These are phyloP conservation scores for Drosophila auraria DNA, from an alignment of 1,140 invertebrate genomes.

Conservation along the genomic window DNA sequence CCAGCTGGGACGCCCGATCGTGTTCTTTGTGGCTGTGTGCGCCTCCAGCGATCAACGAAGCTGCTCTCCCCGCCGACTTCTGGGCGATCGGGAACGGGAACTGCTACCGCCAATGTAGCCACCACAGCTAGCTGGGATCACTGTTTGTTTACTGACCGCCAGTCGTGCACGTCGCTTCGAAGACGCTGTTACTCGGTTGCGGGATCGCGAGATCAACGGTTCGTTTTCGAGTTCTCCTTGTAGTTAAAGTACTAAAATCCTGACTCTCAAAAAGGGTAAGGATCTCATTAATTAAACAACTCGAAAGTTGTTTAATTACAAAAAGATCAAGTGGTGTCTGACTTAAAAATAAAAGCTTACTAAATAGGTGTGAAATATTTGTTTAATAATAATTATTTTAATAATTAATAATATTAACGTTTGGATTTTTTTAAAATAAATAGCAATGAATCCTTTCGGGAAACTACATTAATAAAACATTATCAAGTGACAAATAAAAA, in stretches of 20 bases:
- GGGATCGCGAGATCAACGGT: constrained; percentile 43
- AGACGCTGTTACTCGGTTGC: constrained; percentile 68
- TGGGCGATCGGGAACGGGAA: constrained; percentile 58
- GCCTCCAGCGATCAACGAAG: constrained; percentile 25
- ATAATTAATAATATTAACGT: too few relatives aligned
- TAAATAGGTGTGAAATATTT: neutral
- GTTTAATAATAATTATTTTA: neutral
- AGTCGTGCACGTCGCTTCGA: constrained; percentile 78
- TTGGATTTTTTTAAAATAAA: neutral
- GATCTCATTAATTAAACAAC: neutral
- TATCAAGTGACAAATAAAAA: neutral
- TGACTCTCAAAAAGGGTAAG: constrained; percentile 28
- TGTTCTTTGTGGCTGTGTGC: constrained; percentile 57
- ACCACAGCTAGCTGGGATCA: constrained; percentile 65
- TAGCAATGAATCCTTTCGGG: neutral
- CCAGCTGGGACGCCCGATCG: constrained; percentile 69
- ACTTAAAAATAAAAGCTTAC: neutral
- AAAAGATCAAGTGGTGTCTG: neutral
- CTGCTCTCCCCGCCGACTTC: constrained; percentile 50
- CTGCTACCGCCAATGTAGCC: constrained; percentile 30
- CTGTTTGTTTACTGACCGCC: constrained; percentile 69
- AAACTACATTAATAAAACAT: too few relatives aligned
- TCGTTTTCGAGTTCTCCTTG: constrained; percentile 8
- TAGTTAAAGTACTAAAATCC: constrained; percentile 11
- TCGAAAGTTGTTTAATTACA: neutral